phyloP scores from a whole-genome alignment of 2,888 invertebrate genomes.

The Ophioninae sp. region DNA sequence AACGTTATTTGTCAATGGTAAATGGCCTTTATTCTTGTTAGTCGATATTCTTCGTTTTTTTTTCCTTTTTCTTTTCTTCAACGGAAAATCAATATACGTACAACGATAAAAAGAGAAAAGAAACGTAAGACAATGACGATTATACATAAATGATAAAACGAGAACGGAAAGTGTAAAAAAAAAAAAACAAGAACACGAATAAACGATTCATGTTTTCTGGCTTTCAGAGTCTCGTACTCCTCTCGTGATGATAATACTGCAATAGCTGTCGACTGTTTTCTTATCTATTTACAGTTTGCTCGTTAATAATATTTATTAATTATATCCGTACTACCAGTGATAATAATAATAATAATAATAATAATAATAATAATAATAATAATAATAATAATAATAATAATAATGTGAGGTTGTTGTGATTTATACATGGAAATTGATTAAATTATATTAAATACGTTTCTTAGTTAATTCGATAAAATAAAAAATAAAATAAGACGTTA shows the following conservation, averaged over 20 bases:
- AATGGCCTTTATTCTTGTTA: constrained; percentile 61
- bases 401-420: constrained; percentile 38
- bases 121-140: constrained; percentile 40
- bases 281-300: constrained; percentile 58
- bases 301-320: constrained; percentile 51
- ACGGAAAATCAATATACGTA: constrained; percentile 47
- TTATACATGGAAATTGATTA: constrained; percentile 58
- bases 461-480: constrained; percentile 27
- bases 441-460: constrained; percentile 51
- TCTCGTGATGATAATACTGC: constrained; percentile 58
- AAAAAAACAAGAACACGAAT: constrained; percentile 31
- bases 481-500: constrained; percentile 25
- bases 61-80: neutral
- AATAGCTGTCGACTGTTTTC: constrained; percentile 60
- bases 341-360: constrained; percentile 35
- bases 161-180: constrained; percentile 28
- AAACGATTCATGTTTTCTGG: constrained; percentile 39
- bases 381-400: constrained; percentile 41
- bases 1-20: constrained; percentile 42
- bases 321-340: constrained; percentile 47
- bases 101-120: constrained; percentile 40
- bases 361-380: constrained; percentile 42
- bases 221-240: constrained; percentile 38
- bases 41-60: constrained; percentile 49
- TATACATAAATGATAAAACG: constrained; percentile 45